phyloP scores from a whole-genome alignment of 1,140 invertebrate genomes.

The Zaprionus ornatus region DNA sequence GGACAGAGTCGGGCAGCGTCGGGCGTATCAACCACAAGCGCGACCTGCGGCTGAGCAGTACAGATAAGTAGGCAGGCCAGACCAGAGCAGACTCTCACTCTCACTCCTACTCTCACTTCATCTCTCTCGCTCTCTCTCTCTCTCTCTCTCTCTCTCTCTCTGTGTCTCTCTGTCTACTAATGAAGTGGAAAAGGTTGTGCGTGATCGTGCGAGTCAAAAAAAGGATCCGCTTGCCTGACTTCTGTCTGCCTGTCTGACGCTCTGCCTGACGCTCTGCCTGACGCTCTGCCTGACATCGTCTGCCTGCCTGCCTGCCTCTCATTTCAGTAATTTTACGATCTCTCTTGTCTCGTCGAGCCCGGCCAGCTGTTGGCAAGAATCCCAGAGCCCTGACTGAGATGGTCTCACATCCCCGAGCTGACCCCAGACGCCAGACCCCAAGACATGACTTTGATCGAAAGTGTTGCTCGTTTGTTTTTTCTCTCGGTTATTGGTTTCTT shows the following conservation, averaged over 20 bases:
- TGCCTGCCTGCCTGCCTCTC: slow-evolving; percentile 12
- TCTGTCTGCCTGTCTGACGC: slow-evolving; percentile 18
- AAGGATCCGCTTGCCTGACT: slow-evolving; percentile 43
- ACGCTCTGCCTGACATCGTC: slow-evolving; percentile 16
- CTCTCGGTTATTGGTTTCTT: not conserved
- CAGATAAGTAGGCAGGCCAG: slow-evolving; percentile 25
- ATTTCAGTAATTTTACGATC: slow-evolving; percentile 62
- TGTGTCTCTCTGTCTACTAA: slow-evolving; percentile 37
- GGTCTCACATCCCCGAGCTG: not conserved
- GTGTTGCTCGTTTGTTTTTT: slow-evolving; percentile 34
- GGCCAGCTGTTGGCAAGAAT: slow-evolving; percentile 50
- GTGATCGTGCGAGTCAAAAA: slow-evolving; percentile 42
- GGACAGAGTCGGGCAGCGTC: not conserved
- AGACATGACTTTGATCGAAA: slow-evolving; percentile 64
- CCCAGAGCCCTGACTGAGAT: slow-evolving; percentile 14
- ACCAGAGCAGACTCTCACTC: not conserved
- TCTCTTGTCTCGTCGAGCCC: slow-evolving; percentile 13
- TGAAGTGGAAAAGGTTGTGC: slow-evolving; percentile 59
- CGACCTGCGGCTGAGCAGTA: slow-evolving; percentile 34
- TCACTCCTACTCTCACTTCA: slow-evolving; percentile 4
- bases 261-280: slow-evolving; percentile 17
- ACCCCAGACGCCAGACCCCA: slow-evolving; percentile 18
- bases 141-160: not conserved
- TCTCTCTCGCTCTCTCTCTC: not conserved
- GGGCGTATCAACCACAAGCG: slow-evolving; percentile 43